These are phyloP conservation scores for Manis javanica DNA, from an alignment of 2,797 vertebrate species.

Conservation along the genomic window DNA sequence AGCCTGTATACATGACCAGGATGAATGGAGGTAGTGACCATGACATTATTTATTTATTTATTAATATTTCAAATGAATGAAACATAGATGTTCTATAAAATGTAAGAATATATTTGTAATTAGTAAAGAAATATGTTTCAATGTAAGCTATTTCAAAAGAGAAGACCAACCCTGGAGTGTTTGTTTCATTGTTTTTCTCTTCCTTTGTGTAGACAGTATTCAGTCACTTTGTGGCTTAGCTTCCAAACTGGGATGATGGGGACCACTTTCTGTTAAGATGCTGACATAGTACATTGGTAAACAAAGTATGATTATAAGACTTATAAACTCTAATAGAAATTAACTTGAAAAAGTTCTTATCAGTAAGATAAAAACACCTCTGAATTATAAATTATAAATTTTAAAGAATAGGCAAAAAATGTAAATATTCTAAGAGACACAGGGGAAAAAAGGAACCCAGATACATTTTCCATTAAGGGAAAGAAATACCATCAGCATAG, in stretches of 20 bases:
- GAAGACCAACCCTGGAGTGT: not conserved
- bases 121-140: not conserved
- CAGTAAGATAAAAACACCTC: not conserved
- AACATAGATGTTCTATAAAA: not conserved
- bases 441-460: not conserved
- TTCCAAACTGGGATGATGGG: not conserved
- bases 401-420: not conserved
- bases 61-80: not conserved
- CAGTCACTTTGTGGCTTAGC: not conserved
- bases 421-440: not conserved
- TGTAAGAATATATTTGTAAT: not conserved
- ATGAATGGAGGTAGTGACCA: not conserved
- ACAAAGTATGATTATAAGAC: not conserved
- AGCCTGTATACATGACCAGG: not conserved
- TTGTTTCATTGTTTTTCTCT: not conserved
- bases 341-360: not conserved
- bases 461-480: conserved; percentile 10
- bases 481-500: conserved; percentile 41
- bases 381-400: not conserved
- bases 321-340: conserved; percentile 9
- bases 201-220: not conserved
- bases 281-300: not conserved
- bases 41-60: not conserved
- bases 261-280: conserved; percentile 5
- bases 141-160: conserved; percentile 21